Percentiles rank a stretch among this genome's conserved stretches.
These are phyloP conservation scores for Leucoma salicis DNA, from an alignment of 2,888 invertebrate genomes.

Conservation along the genomic window DNA sequence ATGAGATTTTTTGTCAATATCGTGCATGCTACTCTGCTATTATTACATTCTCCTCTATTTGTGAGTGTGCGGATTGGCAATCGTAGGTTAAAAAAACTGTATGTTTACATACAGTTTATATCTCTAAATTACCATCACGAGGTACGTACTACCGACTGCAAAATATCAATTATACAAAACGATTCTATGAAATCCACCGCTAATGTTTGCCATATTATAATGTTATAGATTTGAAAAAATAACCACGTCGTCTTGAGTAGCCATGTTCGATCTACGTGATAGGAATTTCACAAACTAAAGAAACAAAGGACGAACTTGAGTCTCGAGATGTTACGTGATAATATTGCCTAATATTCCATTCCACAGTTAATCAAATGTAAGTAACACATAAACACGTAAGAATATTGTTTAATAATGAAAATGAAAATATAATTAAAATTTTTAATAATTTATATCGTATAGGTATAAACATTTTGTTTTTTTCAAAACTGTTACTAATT, in stretches of 20 bases:
- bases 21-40: no score
- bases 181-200: background rate
- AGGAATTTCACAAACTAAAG: background rate
- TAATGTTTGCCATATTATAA: background rate
- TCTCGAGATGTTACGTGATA: background rate
- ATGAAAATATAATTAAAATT: no score
- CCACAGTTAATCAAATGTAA: background rate
- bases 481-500: no score
- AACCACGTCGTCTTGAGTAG: conserved; percentile 2
- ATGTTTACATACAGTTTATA: no score
- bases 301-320: conserved; percentile 6
- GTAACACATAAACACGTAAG: background rate
- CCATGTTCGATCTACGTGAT: conserved; percentile 1
- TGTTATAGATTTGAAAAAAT: background rate
- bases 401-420: background rate
- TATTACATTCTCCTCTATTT: no score
- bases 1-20: no score
- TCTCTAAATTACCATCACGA: no score
- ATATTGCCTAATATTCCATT: background rate
- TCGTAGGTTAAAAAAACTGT: no score
- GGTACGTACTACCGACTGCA: background rate
- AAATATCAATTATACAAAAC: background rate
- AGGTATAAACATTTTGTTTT: no score
- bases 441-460: no score
- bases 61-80: no score